Base-by-base conservation (phyloP, 2,113 vertebrate species). In the Hypocryptadius cinnamomeus region DNA sequence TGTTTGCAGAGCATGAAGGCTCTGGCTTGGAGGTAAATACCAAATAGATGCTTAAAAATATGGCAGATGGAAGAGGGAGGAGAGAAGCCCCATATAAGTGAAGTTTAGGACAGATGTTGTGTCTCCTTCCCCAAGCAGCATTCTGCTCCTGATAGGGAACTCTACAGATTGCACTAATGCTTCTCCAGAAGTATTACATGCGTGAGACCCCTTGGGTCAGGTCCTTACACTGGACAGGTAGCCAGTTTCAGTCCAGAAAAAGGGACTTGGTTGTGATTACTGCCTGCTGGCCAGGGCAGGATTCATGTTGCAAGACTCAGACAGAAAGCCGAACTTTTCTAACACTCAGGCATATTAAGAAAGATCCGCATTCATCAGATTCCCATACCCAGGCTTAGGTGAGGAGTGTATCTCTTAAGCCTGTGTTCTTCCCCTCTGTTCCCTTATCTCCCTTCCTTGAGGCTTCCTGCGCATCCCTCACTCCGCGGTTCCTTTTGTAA, bases 401-500 rank as follows among this genome's bases (percentile, higher is more conserved):
- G 9, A 30, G 9, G 25, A 12, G 3, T 45, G n/a, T 39, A 77
- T 87, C 71, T 87, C 79, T 79, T 57, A 47, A 79, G 50, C 23
- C 40, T 2, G 1, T 5, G 8, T 73, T 82, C 68, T 79, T 78
- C 42, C n/a, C 60, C 42, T 84, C 61, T 9, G 3, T 79, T 94
- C 53, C 81, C 40, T 80, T 91, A 90, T 91, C 76, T 90, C 82
- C 76, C 39, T 83, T 88, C 69, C 72, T 33, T 2, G 20, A 74
- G 76, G 79, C 71, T 64, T 68, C 81, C 69, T 59, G 50, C 0
- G 0, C 44, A 50, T 85, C 74, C 81, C 87, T 82, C 31, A 5
- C 53, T 53, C 27, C 0, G 0, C 0, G 0, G 21, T 40, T 78
- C 80, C 70, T 82, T 92, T 79, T n/a, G 3, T 53, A 47, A 21